Base-by-base conservation (phyloP, 2,888 invertebrate genomes). In the Hirtodrosophila histrioides region DNA sequence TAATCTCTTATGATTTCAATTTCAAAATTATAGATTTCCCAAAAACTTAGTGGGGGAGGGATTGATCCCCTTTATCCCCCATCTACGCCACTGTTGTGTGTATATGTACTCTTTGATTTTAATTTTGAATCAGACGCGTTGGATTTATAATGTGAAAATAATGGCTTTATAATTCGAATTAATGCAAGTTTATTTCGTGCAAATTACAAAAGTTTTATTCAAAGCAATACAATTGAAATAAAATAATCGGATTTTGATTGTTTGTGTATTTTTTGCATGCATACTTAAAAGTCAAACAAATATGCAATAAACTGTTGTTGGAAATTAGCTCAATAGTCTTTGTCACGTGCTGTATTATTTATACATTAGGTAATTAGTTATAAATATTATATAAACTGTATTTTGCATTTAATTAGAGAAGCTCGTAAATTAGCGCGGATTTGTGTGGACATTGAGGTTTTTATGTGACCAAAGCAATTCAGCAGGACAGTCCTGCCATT, bases 371-470 rank as follows among this genome's bases (percentile, higher is more conserved):
- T 55, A 56, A 69, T 83, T 65, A 75, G 81, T 75, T 68, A 71
- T 77, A 63, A 37, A 58, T 63, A 86, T 73, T 40, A 63, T 71
- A 73, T 77, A 68, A 58, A 68, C 61, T 69, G 66, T 33, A 65
- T 71, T 69, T 71, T 54, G 40, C 53, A 65, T 76, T 69, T 66
- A 88, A 86, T 76, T 74, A 49, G 63, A 62, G 40, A 53, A 55
- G 40, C 60, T 40, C 48, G 50, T 78, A 69, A 78, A 78, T 75
- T 69, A 60, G 60, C 44, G 35, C 44, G 33, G 61, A 62, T 78
- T 84, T 61, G 29, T 69, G 65, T 44, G 48, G 31, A 29, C 33
- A 66, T 36, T 46, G 31, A 31, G 11, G 11, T 37, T 40, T 56
- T 36, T 53, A 56, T 46, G 48, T 5, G 37, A 8, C n/a, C 17